phyloP scores from a whole-genome alignment of 2,888 invertebrate species.

The Encarsia formosa region DNA sequence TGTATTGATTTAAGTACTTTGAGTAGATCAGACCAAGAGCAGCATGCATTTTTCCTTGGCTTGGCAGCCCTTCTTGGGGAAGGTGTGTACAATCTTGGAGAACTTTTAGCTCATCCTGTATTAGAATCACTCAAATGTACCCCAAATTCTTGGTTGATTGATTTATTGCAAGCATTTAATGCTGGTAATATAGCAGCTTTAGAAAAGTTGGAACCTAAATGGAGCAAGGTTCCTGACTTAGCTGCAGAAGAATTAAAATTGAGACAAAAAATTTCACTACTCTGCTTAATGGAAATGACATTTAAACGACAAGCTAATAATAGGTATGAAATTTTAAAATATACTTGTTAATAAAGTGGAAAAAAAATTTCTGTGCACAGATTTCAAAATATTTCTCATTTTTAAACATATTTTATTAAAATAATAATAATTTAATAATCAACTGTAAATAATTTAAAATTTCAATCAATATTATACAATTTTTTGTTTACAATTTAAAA shows the following conservation, averaged over 20 bases:
- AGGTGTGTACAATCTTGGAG: slow-evolving; percentile 95
- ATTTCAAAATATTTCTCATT: slow-evolving; percentile 1
- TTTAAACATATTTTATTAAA: background rate
- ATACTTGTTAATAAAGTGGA: too few relatives aligned
- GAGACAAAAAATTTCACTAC: slow-evolving; percentile 87
- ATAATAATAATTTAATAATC: slow-evolving; percentile 6
- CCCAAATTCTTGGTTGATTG: slow-evolving; percentile 81
- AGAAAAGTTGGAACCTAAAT: slow-evolving; percentile 67
- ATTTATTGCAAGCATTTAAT: slow-evolving; percentile 82
- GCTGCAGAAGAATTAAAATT: slow-evolving; percentile 75
- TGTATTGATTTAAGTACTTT: slow-evolving; percentile 69
- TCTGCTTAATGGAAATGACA: slow-evolving; percentile 99
- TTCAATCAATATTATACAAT: too few relatives aligned
- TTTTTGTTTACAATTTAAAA: too few relatives aligned
- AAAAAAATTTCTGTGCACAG: too few relatives aligned
- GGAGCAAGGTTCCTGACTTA: slow-evolving; percentile 80
- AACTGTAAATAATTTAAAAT: too few relatives aligned
- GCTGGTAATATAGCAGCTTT: slow-evolving; percentile 72
- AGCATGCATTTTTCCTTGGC: slow-evolving; percentile 86
- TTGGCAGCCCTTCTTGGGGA: slow-evolving; percentile 92
- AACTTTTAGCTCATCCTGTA: slow-evolving; percentile 92
- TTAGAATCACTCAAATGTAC: slow-evolving; percentile 79
- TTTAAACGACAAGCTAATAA: slow-evolving; percentile 89
- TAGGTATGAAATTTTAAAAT: slow-evolving; percentile 52
- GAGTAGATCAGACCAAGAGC: slow-evolving; percentile 62